Percentiles rank a stretch among this genome's conserved stretches.
phyloP scores from a whole-genome alignment of 2,888 invertebrate species.

The Leucophenga montana region DNA sequence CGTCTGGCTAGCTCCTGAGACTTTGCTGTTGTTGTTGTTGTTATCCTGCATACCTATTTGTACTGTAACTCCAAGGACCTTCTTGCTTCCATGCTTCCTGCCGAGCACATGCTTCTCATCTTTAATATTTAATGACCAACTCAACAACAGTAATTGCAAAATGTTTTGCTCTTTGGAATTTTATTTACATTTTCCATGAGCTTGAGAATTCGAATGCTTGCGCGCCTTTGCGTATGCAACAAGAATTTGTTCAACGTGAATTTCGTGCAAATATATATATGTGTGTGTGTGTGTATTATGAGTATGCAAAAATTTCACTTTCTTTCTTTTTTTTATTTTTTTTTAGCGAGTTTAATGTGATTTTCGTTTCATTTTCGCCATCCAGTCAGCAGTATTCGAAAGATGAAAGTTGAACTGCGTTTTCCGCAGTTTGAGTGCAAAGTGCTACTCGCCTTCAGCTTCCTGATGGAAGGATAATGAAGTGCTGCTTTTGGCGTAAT shows the following conservation, averaged over 20 bases:
- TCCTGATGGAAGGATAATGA: not conserved
- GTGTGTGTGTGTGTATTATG: not conserved
- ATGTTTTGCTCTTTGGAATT: constrained; percentile 58
- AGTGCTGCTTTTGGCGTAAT: not conserved
- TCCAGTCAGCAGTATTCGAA: not conserved
- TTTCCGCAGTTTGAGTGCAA: constrained; percentile 1
- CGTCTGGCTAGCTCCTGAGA: constrained; percentile 2
- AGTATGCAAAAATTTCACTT: constrained; percentile 19
- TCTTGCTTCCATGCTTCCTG: not conserved
- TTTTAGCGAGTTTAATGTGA: constrained; percentile 47
- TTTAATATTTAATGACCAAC: constrained; percentile 69
- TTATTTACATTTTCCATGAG: constrained; percentile 64
- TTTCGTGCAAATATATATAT: constrained; percentile 8
- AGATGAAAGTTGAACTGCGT: not conserved
- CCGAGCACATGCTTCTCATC: constrained; percentile 31
- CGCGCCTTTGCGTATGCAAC: constrained; percentile 23
- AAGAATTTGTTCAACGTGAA: constrained; percentile 10
- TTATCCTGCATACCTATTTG: too few species aligned
- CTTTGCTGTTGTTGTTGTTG: too few species aligned
- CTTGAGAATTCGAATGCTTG: not conserved
- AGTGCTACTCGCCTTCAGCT: too few species aligned
- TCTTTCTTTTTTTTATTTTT: constrained; percentile 26
- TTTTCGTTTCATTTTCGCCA: constrained; percentile 53
- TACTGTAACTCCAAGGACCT: not conserved
- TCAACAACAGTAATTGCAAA: constrained; percentile 57